Base-by-base conservation (phyloP, 2,113 vertebrate species). In the Lethenteron camtschaticum region DNA sequence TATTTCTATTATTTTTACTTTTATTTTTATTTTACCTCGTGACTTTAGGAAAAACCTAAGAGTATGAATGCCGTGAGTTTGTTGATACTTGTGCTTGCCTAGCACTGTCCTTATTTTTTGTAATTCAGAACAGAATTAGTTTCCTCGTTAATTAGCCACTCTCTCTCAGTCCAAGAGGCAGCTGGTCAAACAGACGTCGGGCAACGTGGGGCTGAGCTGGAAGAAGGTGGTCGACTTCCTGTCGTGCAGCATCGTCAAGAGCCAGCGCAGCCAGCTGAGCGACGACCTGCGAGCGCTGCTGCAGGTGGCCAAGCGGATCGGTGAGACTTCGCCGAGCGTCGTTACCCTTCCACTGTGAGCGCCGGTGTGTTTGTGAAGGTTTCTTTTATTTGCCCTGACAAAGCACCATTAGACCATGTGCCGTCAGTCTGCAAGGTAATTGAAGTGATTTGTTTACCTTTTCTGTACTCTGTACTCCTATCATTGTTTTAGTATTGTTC, bases 281-380 rank as follows among this genome's bases (percentile, higher is more conserved):
- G 80, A 82, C 74, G 85, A 95, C 73, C 81, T 99, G 79, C 92
- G 81, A 81, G 81, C 77, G 74, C 77, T 96, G 77, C 80, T 96
- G 68, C 82, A 84, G 73, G 85, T 88, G 77, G 87, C 92, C 77
- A 90, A 83, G 78, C 86, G 90, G 76, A 90, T 96, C 73, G 90
- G 92, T 99, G 86, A 74, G 77, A 77, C 74, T 78, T 70, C 56
- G 13, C 66, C 11, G 55, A 60, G 58, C 69, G 58, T 55, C 13
- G 57, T 66, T 20, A 66, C 8, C 58, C 24, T 13, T 10, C 68
- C n/a, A 20, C 57, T 68, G 10, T 13, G 8, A 7, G 16, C n/a
- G 16, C 11, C 12, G 58, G 14, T 55, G 12, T 56, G 41, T 57
- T 14, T 6, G 20, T 12, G 14, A 70, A 10, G 12, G 20, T 12